phyloP scores from a whole-genome alignment of 1,140 invertebrate genomes.

The Diabrotica virgifera region DNA sequence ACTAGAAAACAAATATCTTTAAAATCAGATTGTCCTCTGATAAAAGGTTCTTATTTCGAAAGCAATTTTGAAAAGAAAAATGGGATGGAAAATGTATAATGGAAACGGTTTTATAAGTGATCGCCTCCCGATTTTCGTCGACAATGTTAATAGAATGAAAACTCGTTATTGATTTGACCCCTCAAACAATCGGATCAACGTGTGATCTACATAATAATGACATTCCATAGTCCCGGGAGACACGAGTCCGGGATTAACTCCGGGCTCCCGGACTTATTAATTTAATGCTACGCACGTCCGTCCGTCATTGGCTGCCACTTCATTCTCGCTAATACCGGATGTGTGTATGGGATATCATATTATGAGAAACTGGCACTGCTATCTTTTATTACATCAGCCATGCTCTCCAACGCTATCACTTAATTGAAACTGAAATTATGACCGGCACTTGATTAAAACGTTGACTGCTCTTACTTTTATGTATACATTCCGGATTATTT shows the following conservation, averaged over 20 bases:
- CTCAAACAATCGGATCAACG: conserved; percentile 25
- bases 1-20: too few species aligned
- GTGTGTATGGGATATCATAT: conserved; percentile 39
- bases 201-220: conserved; percentile 48
- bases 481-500: conserved; percentile 5
- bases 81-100: neutral
- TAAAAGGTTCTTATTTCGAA: too few species aligned
- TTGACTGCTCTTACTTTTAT: conserved; percentile 18
- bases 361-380: conserved; percentile 41
- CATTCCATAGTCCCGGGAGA: conserved; percentile 40
- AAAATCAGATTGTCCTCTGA: too few species aligned
- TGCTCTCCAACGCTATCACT: conserved; percentile 25
- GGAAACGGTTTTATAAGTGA: neutral
- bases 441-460: conserved; percentile 29
- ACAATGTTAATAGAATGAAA: conserved; percentile 20
- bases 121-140: neutral
- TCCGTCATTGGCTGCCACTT: conserved; percentile 47
- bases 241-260: conserved; percentile 46
- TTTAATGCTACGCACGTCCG: conserved; percentile 47
- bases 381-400: conserved; percentile 40
- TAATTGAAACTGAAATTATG: conserved; percentile 45
- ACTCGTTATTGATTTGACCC: conserved; percentile 39
- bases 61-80: too few species aligned
- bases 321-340: conserved; percentile 37
- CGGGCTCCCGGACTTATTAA: conserved; percentile 42